Evolutionary conservation across 1,140 invertebrate species (phyloP), one percentile per base, ranked within the genome.

Genomic region (Galleria mellonella): DNA sequence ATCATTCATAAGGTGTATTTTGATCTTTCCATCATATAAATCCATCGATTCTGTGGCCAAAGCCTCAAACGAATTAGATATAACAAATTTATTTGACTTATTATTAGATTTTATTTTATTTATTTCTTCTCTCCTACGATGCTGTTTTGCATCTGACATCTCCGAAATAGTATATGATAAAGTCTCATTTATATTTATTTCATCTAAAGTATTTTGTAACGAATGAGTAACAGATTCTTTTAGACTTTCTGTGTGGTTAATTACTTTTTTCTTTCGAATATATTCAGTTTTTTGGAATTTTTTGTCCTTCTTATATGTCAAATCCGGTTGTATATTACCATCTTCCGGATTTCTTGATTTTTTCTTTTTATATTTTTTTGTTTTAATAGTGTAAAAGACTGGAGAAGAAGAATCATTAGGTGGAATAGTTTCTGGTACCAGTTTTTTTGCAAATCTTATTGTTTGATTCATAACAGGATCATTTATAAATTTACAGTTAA

Each of bases 1-100:
- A 11, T 82, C 74, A 32, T 72, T 73, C 77, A 82, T 82, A 28
- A 84, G 53, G 59, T 81, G 74, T 47, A 82, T 63, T 76, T 84
- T 84, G 43, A 81, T 70, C 35, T 69, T 74, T 36, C 69, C 64
- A 12, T 58, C 67, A 23, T 15, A 17, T 17, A 40, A 33, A 39
- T 50, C 48, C 36, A 63, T 49, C 11, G 58, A 54, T 61, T 73
- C 73, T 10, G 62, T 62, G 4, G 76, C 72, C 41, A 79, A 53
- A 23, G 67, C 75, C 54, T 82, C 75, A 38, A 82, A 71, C 4
- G 72, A 72, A 43, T 79, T 66, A 8, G 77, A 77, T 29, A 68
- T 47, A 27, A 56, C 13, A 30, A 70, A 36, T 41, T 68, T 75
- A 46, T 63, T 42, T 13, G 37, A 39, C 11, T 69, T 51, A 41